phyloP scores from a whole-genome alignment of 2,888 invertebrate genomes.

The Hemistola chrysoprasaria region DNA sequence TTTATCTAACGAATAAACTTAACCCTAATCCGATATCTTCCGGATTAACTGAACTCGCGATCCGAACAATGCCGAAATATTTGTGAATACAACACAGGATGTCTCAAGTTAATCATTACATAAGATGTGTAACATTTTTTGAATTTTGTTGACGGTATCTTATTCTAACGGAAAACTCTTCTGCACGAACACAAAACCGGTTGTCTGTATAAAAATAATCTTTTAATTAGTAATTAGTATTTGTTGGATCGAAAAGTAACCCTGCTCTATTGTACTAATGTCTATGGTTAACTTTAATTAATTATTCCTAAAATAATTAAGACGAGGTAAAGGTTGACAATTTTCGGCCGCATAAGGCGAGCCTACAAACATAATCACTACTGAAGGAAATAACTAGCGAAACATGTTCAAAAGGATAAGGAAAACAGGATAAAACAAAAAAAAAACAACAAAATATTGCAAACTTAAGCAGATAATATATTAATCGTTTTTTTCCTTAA shows the following conservation, averaged over 20 bases:
- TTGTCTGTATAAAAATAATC: constrained; percentile 81
- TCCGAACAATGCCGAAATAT: constrained; percentile 73
- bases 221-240: constrained; percentile 75
- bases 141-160: constrained; percentile 66
- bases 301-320: constrained; percentile 79
- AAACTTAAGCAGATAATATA: constrained; percentile 83
- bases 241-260: constrained; percentile 82
- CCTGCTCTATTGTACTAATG: constrained; percentile 82
- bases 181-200: constrained; percentile 79
- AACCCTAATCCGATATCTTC: constrained; percentile 62
- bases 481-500: constrained; percentile 81
- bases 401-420: constrained; percentile 59
- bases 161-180: constrained; percentile 68
- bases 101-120: constrained; percentile 62
- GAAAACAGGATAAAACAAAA: constrained; percentile 58
- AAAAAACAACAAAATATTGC: constrained; percentile 77
- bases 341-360: constrained; percentile 56
- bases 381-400: constrained; percentile 47
- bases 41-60: constrained; percentile 66
- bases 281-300: constrained; percentile 81
- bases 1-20: constrained; percentile 78
- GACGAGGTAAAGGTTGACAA: constrained; percentile 81
- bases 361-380: constrained; percentile 54
- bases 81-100: constrained; percentile 66
- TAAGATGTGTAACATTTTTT: constrained; percentile 68